Conservation (phyloP, 2,888 invertebrate species). For the Sphaerophoria taeniata region DNA sequence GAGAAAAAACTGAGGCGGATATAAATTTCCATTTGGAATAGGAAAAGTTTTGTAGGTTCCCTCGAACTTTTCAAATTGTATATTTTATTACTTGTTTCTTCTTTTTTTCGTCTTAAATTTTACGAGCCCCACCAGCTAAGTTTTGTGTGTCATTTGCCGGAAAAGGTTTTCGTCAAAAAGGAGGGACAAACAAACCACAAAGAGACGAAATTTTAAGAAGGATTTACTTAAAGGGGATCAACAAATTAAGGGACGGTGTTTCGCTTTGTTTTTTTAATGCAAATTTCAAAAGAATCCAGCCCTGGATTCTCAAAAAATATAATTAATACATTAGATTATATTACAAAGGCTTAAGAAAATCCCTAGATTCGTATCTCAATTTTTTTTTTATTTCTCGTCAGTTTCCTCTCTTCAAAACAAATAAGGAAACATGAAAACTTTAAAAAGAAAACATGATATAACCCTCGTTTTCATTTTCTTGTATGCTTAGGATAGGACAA, state of each 20-base stretch:
- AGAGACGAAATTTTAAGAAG: neutral
- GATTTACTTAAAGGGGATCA: slow-evolving; percentile 3
- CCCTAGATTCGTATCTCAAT: slow-evolving; percentile 34
- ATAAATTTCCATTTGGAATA: slow-evolving; percentile 44
- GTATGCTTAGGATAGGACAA: neutral
- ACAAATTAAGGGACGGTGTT: neutral
- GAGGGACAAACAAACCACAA: slow-evolving; percentile 12
- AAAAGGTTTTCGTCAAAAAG: slow-evolving; percentile 22
- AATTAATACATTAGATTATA: slow-evolving; percentile 52
- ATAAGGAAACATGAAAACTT: slow-evolving; percentile 15
- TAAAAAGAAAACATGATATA: neutral
- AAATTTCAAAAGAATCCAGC: neutral
- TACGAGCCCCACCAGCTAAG: slow-evolving; percentile 20
- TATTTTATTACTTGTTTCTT: neutral
- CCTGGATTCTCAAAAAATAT: slow-evolving; percentile 18
- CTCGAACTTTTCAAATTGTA: slow-evolving; percentile 21
- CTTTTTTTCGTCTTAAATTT: neutral
- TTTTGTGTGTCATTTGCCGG: slow-evolving; percentile 38
- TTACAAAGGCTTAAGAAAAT: slow-evolving; percentile 8
- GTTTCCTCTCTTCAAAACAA: neutral
- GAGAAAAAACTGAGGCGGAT: neutral
- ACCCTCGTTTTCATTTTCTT: neutral
- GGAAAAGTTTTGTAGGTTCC: slow-evolving; percentile 21
- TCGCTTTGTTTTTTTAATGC: too few relatives aligned
- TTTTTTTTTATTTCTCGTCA: neutral